Base-by-base conservation (phyloP, 2,113 vertebrate species). In the Rhipidura dahli region DNA sequence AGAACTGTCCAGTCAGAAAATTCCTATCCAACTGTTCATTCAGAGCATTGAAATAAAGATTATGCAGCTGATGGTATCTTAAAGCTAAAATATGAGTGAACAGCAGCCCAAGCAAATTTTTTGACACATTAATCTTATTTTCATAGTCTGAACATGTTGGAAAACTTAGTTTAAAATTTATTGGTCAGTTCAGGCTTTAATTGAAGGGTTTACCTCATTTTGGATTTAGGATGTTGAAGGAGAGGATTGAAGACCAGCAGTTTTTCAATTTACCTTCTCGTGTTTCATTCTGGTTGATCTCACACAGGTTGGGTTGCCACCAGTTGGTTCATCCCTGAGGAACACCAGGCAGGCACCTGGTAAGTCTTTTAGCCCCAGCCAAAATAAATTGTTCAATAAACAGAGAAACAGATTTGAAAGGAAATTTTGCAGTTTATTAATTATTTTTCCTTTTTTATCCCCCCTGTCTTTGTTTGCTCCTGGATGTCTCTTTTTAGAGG, bases 281-380 rank as follows among this genome's bases (percentile, higher is more conserved):
- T 64, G 8, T 85, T 83, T 54, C 6, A 12, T 71, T 95, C 37
- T 72, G 26, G 78, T 33, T 76, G 63, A 15, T 85, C 50, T 80
- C 63, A 59, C 91, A 22, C 77, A 98, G 98, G 89, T 50, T 85
- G 95, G 57, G 53, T 64, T 89, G 79, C 92, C 92, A 81, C 15
- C 42, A 33, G 16, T 80, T 77, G 47, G 63, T 83, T 76, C 95
- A 42, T 86, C 78, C 37, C 37, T 37, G 35, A 90, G 60, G 31
- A 83, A 13, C 60, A 42, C 64, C 71, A 65, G 56, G 56, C 84
- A 91, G 47, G 71, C 42, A 30, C 42, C 71, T 72, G 93, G 90
- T 93, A 63, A 96, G 95, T 90, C 42, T 81, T 72, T 81, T 66
- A 71, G 44, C 57, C 40, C 69, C 69, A 60, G 57, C 51, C 51